Percentiles rank a stretch among this genome's conserved stretches.
These are phyloP conservation scores for Meandrina meandrites DNA, from an alignment of 92 coral and sea anemone genomes.

Conservation along the genomic window DNA sequence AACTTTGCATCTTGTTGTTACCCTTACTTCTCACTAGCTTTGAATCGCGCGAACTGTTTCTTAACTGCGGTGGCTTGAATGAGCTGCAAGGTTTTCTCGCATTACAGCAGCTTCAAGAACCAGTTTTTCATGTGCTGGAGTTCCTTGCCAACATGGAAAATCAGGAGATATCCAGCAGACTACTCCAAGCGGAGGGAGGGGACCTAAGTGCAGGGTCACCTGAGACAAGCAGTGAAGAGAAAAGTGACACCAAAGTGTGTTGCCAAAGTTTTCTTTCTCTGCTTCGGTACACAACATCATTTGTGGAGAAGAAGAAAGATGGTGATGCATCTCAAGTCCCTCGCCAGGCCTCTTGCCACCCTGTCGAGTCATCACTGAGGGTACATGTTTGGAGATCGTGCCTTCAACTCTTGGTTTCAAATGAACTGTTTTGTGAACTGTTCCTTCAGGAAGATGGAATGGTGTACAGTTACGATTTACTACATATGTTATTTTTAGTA, in stretches of 20 bases:
- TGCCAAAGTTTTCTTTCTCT: constrained; percentile 51
- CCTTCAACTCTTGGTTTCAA: constrained; percentile 75
- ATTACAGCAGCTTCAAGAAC: constrained; percentile 70
- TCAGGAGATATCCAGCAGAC: constrained; percentile 20
- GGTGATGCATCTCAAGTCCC: background rate
- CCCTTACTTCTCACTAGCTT: constrained; percentile 62
- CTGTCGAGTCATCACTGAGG: constrained; percentile 62
- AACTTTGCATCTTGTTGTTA: constrained; percentile 55
- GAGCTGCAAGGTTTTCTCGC: constrained; percentile 71
- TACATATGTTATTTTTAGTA: constrained; percentile 44
- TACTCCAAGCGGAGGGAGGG: constrained; percentile 1
- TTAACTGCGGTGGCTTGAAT: constrained; percentile 81
- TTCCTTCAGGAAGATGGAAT: constrained; percentile 68
- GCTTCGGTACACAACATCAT: constrained; percentile 49
- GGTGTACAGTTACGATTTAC: constrained; percentile 51
- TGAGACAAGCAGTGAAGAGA: constrained; percentile 47
- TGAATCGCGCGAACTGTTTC: constrained; percentile 66
- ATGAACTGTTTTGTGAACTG: constrained; percentile 71
- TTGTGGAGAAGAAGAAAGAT: background rate
- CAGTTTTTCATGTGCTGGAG: constrained; percentile 73
- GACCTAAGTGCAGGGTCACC: constrained; percentile 26
- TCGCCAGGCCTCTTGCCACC: constrained; percentile 5
- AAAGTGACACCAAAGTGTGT: constrained; percentile 42
- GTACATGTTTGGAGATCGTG: constrained; percentile 88
- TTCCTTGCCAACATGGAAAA: constrained; percentile 71